These are phyloP conservation scores for Cephonodes hylas DNA, from an alignment of 2,888 invertebrate species.

Conservation along the genomic window DNA sequence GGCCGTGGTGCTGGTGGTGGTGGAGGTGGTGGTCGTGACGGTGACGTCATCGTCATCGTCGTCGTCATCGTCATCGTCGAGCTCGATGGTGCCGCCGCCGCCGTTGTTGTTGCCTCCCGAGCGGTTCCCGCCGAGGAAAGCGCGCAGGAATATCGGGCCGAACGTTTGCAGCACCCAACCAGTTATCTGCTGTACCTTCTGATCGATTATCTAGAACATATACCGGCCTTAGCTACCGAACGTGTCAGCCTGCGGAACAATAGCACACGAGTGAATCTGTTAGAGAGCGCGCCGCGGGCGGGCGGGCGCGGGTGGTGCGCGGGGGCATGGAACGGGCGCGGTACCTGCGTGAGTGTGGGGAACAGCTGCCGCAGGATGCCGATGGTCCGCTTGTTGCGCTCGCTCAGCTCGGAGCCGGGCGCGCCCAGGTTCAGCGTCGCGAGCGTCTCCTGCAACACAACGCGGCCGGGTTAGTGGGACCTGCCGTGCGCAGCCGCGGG, in stretches of 20 bases:
- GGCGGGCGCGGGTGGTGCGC: background rate
- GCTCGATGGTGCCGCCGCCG: slow-evolving; percentile 70
- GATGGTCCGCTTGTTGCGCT: slow-evolving; percentile 89
- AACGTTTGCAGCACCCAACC: slow-evolving; percentile 87
- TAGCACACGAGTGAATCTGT: slow-evolving; percentile 19
- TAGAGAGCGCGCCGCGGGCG: background rate
- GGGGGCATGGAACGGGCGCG: background rate
- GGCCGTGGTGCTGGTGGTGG: slow-evolving; percentile 24
- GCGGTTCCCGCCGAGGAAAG: slow-evolving; percentile 78
- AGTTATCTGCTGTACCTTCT: slow-evolving; percentile 88
- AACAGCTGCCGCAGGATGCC: slow-evolving; percentile 88
- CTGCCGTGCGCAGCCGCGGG: background rate
- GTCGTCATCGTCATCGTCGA: slow-evolving; percentile 74
- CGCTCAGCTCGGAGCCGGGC: slow-evolving; percentile 83
- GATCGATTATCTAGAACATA: slow-evolving; percentile 86
- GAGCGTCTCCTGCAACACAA: slow-evolving; percentile 81
- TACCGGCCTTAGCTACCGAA: slow-evolving; percentile 51
- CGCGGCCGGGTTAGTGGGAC: background rate
- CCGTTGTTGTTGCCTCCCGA: slow-evolving; percentile 60
- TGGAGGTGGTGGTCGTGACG: slow-evolving; percentile 31
- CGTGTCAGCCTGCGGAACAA: slow-evolving; percentile 26
- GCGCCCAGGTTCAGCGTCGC: slow-evolving; percentile 85
- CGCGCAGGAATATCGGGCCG: slow-evolving; percentile 86
- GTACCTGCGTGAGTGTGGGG: slow-evolving; percentile 88
- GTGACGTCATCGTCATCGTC: slow-evolving; percentile 83